Base-by-base conservation (phyloP, 2,797 vertebrate species). In the Anabacerthia variegaticeps region DNA sequence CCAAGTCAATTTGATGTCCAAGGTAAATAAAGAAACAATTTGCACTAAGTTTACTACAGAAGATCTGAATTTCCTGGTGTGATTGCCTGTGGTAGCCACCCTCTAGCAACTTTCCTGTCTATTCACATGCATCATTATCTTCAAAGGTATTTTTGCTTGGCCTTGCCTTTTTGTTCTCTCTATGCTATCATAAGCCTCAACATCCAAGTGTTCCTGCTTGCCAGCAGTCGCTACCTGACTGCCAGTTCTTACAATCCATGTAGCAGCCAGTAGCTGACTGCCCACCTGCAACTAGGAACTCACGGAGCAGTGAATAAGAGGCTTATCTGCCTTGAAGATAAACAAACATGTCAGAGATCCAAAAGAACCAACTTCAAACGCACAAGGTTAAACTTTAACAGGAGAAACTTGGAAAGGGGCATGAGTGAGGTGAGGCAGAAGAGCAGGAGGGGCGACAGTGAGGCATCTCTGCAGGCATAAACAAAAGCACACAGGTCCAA, bases 231-330 rank as follows among this genome's bases (percentile, higher is more conserved):
- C 63, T 72, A 26, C 32, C 36, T 23, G n/a, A 22, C 32, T n/a
- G 24, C 19, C 10, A n/a, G 58, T 27, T 68, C 13, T 6, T 43
- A 28, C 12, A 76, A 2, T 20, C 10, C 20, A 1, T 2, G 27
- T 5, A 41, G 46, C 0, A 0, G n/a, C 24, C 15, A 30, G 19
- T 4, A 65, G 58, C 54, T 81, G 61, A 20, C 20, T 11, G 3
- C 26, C 55, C 63, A 56, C 30, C 34, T 51, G 26, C 41, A 83
- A 37, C 30, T 15, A 3, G n/a, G 28, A 74, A 43, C 48, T 77
- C 74, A n/a, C 22, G 14, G 8, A 43, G 23, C 36, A 59, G 11
- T 24, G 43, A 62, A 24, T 18, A 69, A 30, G 2, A 20, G 15
- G 8, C 10, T 69, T 56, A 9, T 23, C 55, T 61, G 43, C 43